Base-by-base conservation (phyloP, 2,888 invertebrate genomes). In the Aporophyla lueneburgensis region DNA sequence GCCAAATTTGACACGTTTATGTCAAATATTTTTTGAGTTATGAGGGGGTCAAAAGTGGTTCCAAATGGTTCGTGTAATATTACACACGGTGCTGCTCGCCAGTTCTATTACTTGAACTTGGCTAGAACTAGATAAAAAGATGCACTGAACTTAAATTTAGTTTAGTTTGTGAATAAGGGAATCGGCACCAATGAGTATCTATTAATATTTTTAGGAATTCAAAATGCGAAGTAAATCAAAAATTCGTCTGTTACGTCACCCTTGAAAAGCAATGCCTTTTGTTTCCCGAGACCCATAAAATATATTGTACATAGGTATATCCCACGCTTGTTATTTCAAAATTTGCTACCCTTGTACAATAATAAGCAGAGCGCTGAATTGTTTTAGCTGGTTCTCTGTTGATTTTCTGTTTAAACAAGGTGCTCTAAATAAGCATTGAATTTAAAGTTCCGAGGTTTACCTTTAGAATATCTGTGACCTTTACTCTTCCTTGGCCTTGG, bases 401-500 rank as follows among this genome's bases (percentile, higher is more conserved):
- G 21, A 14, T 53, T 67, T 56, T 49, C 76, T 53, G 40, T 63
- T 53, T 53, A 33, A 68, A 78, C 71, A 58, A 79, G 12, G 12
- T 71, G 27, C 24, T 58, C 16, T 66, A 66, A 80, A 66, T 78
- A 61, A 43, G n/a, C n/a, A 16, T 72, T 59, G 33, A 59, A 40
- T 65, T 80, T 59, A 33, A n/a, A 53, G 14, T 63, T 62, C 12
- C 19, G 0, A 40, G 40, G 27, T n/a, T 66, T 53, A 19, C 19
- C 5, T 65, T n/a, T 16, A 24, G 24, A 58, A 75, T 4, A 24
- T 7, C 49, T 16, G 10, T 21, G 19, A 6, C 5, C 7, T 46
- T 4, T 21, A 21, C 6, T 46, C 12, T 27, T 19, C 4, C 74
- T 46, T 72, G n/a, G 3, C n/a, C n/a, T n/a, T 56, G 2, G 24